Evolutionary conservation across 2,797 vertebrate species (phyloP).

Genomic region (Pelobates cultripes): DNA sequence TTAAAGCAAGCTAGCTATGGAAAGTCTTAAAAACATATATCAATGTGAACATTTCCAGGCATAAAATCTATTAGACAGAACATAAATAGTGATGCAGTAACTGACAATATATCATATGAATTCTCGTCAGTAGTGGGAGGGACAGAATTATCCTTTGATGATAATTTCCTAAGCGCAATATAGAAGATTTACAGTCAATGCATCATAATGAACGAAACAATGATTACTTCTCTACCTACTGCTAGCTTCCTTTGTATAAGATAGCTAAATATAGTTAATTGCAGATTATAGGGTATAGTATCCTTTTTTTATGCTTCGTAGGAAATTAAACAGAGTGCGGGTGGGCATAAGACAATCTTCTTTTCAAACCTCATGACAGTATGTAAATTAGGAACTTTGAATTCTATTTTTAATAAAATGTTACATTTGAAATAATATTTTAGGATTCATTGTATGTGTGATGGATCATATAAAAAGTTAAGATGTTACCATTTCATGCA

Average conservation of each 20-base stretch:
- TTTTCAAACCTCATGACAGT: slow-evolving; percentile 42
- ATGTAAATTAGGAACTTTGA: slow-evolving; percentile 37
- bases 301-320: slow-evolving; percentile 37
- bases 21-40: not conserved
- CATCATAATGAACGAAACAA: slow-evolving; percentile 21
- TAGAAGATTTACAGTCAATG: not conserved
- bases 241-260: slow-evolving; percentile 25
- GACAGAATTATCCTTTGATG: not conserved
- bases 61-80: not conserved
- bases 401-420: slow-evolving; percentile 14
- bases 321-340: slow-evolving; percentile 41
- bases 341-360: slow-evolving; percentile 38
- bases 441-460: too few relatives aligned
- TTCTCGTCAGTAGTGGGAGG: not conserved
- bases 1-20: not conserved
- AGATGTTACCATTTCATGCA: too few relatives aligned
- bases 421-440: slow-evolving; percentile 1
- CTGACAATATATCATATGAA: not conserved
- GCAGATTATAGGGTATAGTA: slow-evolving; percentile 29
- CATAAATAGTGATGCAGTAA: not conserved
- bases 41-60: not conserved
- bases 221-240: slow-evolving; percentile 8
- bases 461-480: too few relatives aligned
- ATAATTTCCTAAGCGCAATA: not conserved
- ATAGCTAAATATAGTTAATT: slow-evolving; percentile 37